Percentiles rank a stretch among this genome's conserved stretches.
These are phyloP conservation scores for Lanius collurio DNA, from an alignment of 2,113 vertebrate species.

Conservation along the genomic window DNA sequence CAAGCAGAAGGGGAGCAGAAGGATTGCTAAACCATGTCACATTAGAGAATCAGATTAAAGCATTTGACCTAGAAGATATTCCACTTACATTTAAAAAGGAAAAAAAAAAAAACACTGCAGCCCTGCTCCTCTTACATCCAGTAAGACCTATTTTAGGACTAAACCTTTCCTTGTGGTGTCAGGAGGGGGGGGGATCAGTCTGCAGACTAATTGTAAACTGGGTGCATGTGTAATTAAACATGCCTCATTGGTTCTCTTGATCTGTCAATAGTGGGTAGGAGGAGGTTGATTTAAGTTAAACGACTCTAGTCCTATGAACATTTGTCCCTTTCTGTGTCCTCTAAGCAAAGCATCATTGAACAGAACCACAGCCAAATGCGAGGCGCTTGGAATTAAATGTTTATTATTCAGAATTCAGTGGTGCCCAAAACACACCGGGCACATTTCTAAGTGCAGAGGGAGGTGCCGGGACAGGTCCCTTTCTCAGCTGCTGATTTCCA, in stretches of 20 bases:
- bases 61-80: slow-evolving; percentile 64
- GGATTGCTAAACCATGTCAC: slow-evolving; percentile 46
- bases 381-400: background rate
- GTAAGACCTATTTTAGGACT: slow-evolving; percentile 24
- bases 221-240: slow-evolving; percentile 56
- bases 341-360: slow-evolving; percentile 21
- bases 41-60: slow-evolving; percentile 60
- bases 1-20: slow-evolving; percentile 52
- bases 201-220: slow-evolving; percentile 46
- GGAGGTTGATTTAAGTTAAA: slow-evolving; percentile 68
- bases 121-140: background rate
- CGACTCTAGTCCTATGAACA: background rate
- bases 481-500: background rate
- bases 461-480: background rate
- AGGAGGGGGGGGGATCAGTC: background rate
- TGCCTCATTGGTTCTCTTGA: slow-evolving; percentile 51
- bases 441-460: background rate
- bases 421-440: background rate
- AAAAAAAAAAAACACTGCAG: background rate
- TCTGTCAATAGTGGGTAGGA: slow-evolving; percentile 63
- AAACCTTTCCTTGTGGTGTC: slow-evolving; percentile 13
- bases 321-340: slow-evolving; percentile 41
- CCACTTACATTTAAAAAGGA: slow-evolving; percentile 23
- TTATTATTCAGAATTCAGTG: background rate
- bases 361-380: background rate